Evolutionary conservation across 2,113 vertebrate genomes (phyloP).

Genomic region (Xenopus tropicalis): DNA sequence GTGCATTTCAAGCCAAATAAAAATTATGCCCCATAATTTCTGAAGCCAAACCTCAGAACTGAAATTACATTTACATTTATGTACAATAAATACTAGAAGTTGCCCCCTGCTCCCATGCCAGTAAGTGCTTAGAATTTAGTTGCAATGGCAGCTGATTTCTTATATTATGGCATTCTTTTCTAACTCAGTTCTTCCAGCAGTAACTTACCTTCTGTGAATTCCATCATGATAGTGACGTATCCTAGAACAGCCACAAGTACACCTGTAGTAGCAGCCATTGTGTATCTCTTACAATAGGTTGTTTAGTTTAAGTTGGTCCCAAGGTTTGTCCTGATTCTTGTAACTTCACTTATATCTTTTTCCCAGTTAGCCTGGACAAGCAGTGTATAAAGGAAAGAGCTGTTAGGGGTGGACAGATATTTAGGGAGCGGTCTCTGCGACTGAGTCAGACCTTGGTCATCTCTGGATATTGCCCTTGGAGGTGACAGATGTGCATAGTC

Average conservation of each 20-base stretch:
- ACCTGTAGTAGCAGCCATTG: neutral
- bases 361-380: neutral
- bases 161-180: no score
- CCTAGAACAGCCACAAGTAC: neutral
- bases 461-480: neutral
- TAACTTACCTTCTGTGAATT: slow-evolving; percentile 22
- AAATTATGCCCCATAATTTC: no score
- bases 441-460: slow-evolving; percentile 21
- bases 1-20: no score
- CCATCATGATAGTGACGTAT: neutral
- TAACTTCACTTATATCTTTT: neutral
- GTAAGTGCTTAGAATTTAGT: no score
- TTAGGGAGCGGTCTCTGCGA: slow-evolving; percentile 18
- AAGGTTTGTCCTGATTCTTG: neutral
- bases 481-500: slow-evolving; percentile 14
- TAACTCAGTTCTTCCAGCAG: no score
- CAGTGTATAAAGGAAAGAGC: slow-evolving; percentile 16
- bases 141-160: no score
- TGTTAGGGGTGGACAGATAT: slow-evolving; percentile 11
- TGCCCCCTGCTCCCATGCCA: no score
- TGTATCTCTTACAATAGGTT: neutral
- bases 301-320: neutral
- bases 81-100: no score
- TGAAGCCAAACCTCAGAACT: no score
- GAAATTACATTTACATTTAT: no score